These are phyloP conservation scores for Synergus gifuensis DNA, from an alignment of 2,888 invertebrate species.

Conservation along the genomic window DNA sequence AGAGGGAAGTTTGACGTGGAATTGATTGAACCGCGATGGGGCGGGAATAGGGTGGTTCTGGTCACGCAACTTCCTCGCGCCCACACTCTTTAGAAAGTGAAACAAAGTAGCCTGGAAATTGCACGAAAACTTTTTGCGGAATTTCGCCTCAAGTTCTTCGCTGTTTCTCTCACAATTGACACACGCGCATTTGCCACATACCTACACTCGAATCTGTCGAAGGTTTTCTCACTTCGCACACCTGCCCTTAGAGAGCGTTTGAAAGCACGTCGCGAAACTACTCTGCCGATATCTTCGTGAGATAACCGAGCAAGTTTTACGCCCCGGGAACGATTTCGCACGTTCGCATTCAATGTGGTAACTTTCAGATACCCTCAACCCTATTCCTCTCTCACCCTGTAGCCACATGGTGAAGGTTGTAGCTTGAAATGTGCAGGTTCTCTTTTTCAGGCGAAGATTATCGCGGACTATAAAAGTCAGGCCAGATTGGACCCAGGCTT, in stretches of 20 bases:
- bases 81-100: constrained; percentile 52
- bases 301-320: constrained; percentile 45
- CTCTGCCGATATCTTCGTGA: constrained; percentile 27
- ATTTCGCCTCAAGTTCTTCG: constrained; percentile 42
- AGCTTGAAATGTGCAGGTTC: constrained; percentile 20
- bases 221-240: constrained; percentile 24
- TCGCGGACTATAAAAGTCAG: constrained; percentile 62
- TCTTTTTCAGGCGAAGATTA: constrained; percentile 56
- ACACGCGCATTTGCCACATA: neutral
- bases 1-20: constrained; percentile 68
- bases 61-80: constrained; percentile 60
- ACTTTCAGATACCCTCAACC: constrained; percentile 26
- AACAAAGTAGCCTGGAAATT: constrained; percentile 54
- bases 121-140: constrained; percentile 51
- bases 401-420: constrained; percentile 3
- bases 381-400: neutral
- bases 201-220: constrained; percentile 17
- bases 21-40: constrained; percentile 66
- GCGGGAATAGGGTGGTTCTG: constrained; percentile 19
- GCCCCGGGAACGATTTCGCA: constrained; percentile 39
- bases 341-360: constrained; percentile 37
- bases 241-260: constrained; percentile 35
- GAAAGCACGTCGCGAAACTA: constrained; percentile 38
- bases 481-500: constrained; percentile 52
- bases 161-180: neutral